phyloP scores from a whole-genome alignment of 2,113 vertebrate genomes.

The Micronycteris hirsuta region DNA sequence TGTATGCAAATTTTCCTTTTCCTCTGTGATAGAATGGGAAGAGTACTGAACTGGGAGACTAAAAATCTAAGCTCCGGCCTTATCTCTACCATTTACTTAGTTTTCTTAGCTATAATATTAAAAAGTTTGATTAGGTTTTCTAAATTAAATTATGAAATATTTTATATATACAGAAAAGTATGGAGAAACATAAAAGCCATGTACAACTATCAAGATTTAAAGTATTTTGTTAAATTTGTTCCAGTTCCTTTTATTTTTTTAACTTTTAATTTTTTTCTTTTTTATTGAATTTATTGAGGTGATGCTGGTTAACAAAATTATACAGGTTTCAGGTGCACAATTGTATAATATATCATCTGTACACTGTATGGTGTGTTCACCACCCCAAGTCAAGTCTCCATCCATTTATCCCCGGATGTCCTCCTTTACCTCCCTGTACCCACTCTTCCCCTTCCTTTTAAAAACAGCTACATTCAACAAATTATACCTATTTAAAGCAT shows the following conservation, averaged over 20 bases:
- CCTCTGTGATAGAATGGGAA: background rate
- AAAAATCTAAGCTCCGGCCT: background rate
- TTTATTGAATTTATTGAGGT: no score
- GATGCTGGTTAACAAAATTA: no score
- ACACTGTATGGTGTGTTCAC: no score
- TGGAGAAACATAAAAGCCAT: background rate
- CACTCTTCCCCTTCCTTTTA: background rate
- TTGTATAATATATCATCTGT: no score
- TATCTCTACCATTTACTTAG: background rate
- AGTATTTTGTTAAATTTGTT: conserved; percentile 13
- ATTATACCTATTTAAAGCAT: background rate
- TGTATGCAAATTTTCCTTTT: background rate
- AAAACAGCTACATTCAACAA: background rate
- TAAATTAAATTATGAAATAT: conserved; percentile 12
- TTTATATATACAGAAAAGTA: conserved; percentile 3
- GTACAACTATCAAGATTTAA: background rate
- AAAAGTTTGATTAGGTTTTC: conserved; percentile 9
- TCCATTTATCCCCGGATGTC: no score
- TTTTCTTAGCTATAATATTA: conserved; percentile 20
- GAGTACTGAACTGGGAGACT: background rate
- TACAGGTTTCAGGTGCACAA: no score
- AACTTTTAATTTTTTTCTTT: no score
- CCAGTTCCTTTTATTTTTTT: background rate
- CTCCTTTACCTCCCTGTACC: no score
- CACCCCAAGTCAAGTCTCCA: no score